phyloP scores from a whole-genome alignment of 2,113 vertebrate genomes.

The Pipra filicauda region DNA sequence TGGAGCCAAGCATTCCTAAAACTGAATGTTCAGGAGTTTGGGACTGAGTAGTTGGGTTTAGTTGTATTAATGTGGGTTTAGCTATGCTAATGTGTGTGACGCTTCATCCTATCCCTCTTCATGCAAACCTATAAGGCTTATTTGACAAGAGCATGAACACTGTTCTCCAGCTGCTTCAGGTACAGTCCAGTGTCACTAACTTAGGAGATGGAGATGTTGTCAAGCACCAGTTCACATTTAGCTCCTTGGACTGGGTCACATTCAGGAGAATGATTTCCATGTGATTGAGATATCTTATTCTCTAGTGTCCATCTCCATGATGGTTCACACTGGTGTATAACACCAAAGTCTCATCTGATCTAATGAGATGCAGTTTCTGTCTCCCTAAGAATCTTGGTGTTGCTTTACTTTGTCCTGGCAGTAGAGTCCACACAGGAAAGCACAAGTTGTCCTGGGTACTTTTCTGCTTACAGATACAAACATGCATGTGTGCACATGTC shows the following conservation, averaged over 20 bases:
- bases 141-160: not conserved
- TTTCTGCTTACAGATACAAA: not conserved
- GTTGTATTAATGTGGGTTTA: not conserved
- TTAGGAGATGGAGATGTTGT: not conserved
- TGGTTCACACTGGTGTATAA: not conserved
- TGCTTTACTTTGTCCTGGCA: not conserved
- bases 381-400: not conserved
- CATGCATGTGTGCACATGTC: rapidly evolving
- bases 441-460: not conserved
- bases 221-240: not conserved
- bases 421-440: not conserved
- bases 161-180: not conserved
- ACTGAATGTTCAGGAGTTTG: not conserved
- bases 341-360: not conserved
- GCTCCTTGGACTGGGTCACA: not conserved
- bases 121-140: not conserved
- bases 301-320: not conserved
- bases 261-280: not conserved
- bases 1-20: not conserved
- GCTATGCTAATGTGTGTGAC: not conserved
- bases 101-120: not conserved
- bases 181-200: not conserved
- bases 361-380: not conserved
- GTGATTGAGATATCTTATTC: not conserved
- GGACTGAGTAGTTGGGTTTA: not conserved